phyloP scores from a whole-genome alignment of 23 tunicate species.

The Styela clava region DNA sequence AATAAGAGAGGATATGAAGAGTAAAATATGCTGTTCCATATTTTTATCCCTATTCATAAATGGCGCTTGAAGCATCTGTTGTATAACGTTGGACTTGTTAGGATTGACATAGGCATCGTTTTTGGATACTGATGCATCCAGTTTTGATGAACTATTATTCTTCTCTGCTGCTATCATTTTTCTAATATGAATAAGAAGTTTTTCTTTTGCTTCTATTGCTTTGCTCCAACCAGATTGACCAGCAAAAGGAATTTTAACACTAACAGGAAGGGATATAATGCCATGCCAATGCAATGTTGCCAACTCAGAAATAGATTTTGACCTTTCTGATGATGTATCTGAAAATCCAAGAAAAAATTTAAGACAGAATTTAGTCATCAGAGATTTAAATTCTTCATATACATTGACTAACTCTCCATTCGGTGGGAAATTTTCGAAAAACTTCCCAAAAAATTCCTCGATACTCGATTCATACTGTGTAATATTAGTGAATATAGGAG shows the following conservation, averaged over 20 bases:
- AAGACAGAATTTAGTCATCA: slow-evolving; percentile 72
- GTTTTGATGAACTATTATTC: not conserved
- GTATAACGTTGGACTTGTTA: not conserved
- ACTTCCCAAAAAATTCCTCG: slow-evolving; percentile 6
- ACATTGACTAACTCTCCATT: slow-evolving; percentile 10
- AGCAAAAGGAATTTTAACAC: slow-evolving; percentile 38
- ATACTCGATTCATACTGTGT: slow-evolving; percentile 18
- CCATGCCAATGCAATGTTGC: slow-evolving; percentile 96
- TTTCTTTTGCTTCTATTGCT: slow-evolving; percentile 66
- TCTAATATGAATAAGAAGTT: slow-evolving; percentile 40
- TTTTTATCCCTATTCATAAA: slow-evolving; percentile 31
- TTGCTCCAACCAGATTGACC: slow-evolving; percentile 44
- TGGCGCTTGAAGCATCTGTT: slow-evolving; percentile 4
- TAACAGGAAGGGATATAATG: slow-evolving; percentile 60
- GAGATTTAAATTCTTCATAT: slow-evolving; percentile 50
- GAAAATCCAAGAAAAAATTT: slow-evolving; percentile 55
- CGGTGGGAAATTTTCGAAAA: not conserved
- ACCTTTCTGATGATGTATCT: slow-evolving; percentile 4
- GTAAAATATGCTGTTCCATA: slow-evolving; percentile 73
- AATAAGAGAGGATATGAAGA: slow-evolving; percentile 75
- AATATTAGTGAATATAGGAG: slow-evolving; percentile 35
- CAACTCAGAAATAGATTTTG: slow-evolving; percentile 35
- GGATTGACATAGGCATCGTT: not conserved
- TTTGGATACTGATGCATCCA: slow-evolving; percentile 12
- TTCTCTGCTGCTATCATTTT: not conserved